Conservation (phyloP, 2,888 invertebrate species). For the Cyclophora punctaria region DNA sequence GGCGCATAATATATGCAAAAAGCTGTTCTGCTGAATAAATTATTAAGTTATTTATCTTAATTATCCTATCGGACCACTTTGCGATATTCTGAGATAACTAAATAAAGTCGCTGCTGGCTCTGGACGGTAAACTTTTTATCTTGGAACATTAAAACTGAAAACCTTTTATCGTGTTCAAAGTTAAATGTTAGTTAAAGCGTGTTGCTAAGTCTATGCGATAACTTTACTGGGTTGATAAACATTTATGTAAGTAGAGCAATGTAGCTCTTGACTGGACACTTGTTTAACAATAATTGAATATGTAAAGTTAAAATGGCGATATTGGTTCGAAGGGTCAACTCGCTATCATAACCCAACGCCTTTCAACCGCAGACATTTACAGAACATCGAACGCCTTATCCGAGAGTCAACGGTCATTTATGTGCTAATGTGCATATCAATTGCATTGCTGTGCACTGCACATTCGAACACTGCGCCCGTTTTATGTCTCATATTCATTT, state of each 20-base stretch:
- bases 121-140: constrained; percentile 12
- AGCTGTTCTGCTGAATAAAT: constrained; percentile 30
- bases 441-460: constrained; percentile 8
- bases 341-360: constrained; percentile 1
- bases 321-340: too few relatives aligned
- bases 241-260: too few relatives aligned
- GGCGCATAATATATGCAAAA: constrained; percentile 28
- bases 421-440: constrained; percentile 14
- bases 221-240: too few relatives aligned
- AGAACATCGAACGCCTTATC: constrained; percentile 24
- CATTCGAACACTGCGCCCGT: constrained; percentile 6
- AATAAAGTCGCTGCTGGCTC: constrained; percentile 31
- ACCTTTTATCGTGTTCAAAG: too few relatives aligned
- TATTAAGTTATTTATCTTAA: constrained; percentile 41
- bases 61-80: constrained; percentile 35
- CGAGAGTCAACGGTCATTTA: constrained; percentile 28
- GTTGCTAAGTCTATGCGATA: too few relatives aligned
- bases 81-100: constrained; percentile 26
- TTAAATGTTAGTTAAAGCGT: too few relatives aligned
- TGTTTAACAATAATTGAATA: background rate
- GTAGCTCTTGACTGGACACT: background rate
- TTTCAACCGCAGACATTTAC: constrained; percentile 11
- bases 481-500: constrained; percentile 12
- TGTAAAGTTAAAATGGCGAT: too few relatives aligned
- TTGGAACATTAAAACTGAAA: background rate